Percentiles rank a stretch among this genome's conserved stretches.
Conservation (phyloP, 2,797 vertebrate species). For the Paratrypauchen microcephalus region DNA sequence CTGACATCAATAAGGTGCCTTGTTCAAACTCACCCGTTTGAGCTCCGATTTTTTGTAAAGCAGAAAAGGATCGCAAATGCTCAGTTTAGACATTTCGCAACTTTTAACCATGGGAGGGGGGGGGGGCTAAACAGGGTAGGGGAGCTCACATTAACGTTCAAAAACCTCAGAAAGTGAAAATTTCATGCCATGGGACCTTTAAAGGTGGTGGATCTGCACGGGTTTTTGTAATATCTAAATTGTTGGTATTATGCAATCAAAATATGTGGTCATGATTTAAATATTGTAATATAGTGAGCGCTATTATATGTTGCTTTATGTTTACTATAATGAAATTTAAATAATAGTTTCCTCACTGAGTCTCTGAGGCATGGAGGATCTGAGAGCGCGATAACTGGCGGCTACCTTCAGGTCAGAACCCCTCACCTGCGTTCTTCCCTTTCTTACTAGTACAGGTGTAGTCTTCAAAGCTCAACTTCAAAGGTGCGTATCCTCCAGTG, state of each 20-base stretch:
- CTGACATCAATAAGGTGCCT: no score
- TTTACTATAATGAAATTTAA: not conserved
- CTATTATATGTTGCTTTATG: not conserved
- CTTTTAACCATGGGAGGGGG: no score
- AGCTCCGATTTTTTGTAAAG: no score
- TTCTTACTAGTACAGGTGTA: constrained; percentile 56
- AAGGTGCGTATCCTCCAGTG: constrained; percentile 77
- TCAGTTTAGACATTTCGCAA: no score
- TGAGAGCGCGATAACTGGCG: constrained; percentile 10
- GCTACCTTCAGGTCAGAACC: constrained; percentile 14
- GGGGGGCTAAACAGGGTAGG: no score
- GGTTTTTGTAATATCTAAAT: no score
- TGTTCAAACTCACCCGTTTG: no score
- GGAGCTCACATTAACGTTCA: no score
- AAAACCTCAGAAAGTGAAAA: no score
- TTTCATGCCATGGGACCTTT: no score
- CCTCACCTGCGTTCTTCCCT: constrained; percentile 44
- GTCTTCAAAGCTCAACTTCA: constrained; percentile 80
- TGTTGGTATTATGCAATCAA: not conserved
- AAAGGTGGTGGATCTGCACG: no score
- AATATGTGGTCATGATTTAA: not conserved
- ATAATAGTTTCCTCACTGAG: constrained; percentile 3
- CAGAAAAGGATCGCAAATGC: no score
- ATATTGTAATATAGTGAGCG: not conserved
- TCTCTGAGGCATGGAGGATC: not conserved